Percentiles rank a stretch among this genome's conserved stretches.
Evolutionary conservation across 2,113 vertebrate species (phyloP).

Genomic region (Sciurus niger): DNA sequence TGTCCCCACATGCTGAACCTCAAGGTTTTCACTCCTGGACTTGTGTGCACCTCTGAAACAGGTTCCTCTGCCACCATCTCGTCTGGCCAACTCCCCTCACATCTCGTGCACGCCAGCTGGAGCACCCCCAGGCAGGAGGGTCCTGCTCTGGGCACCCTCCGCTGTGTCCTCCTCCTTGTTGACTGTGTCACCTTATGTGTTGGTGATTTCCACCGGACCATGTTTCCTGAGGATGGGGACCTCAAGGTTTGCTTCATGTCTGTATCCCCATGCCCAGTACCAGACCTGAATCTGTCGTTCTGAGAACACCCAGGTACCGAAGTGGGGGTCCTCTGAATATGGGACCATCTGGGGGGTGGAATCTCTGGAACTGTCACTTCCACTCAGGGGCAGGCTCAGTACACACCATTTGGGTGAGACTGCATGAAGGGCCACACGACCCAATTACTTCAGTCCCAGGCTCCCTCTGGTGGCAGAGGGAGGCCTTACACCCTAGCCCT

Average conservation of each 20-base stretch:
- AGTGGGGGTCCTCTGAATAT: no score
- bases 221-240: background rate
- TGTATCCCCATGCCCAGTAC: background rate
- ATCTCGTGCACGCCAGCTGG: background rate
- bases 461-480: slow-evolving; percentile 71
- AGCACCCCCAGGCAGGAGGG: background rate
- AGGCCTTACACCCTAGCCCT: background rate
- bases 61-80: background rate
- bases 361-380: background rate
- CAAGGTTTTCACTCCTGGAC: background rate
- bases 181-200: background rate
- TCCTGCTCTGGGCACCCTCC: background rate
- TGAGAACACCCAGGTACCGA: background rate
- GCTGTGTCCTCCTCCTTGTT: background rate
- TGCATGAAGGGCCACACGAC: rapidly evolving
- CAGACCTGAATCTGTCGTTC: background rate
- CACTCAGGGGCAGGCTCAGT: no score
- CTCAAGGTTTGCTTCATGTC: background rate
- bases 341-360: background rate
- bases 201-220: background rate
- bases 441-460: background rate
- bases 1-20: background rate
- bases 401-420: background rate
- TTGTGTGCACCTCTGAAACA: background rate
- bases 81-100: background rate